phyloP scores from a whole-genome alignment of 2,113 vertebrate genomes.

The Oriolus oriolus region DNA sequence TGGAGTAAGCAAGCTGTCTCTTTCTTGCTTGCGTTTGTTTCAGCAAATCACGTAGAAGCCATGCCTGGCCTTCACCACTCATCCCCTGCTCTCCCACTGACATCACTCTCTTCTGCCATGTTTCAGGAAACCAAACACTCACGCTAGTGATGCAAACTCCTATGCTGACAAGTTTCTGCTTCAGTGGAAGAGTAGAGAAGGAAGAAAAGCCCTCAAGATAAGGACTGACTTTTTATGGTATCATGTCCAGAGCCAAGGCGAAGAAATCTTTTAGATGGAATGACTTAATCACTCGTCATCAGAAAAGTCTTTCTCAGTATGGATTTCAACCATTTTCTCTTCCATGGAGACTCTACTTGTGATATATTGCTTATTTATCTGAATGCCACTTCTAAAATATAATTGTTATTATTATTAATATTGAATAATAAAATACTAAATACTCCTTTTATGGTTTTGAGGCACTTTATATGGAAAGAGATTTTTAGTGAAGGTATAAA shows the following conservation, averaged over 20 bases:
- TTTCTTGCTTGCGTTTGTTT: slow-evolving; percentile 18
- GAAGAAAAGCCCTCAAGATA: background rate
- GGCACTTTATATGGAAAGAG: background rate
- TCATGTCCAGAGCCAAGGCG: background rate
- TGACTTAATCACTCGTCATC: slow-evolving; percentile 38
- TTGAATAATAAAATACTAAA: background rate
- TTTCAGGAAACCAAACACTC: slow-evolving; percentile 59
- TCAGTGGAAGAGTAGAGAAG: background rate
- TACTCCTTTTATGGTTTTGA: background rate
- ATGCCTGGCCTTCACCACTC: background rate
- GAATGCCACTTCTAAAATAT: background rate
- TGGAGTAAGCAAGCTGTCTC: background rate
- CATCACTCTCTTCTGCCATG: background rate
- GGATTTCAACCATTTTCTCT: background rate
- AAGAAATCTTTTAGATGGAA: slow-evolving; percentile 3
- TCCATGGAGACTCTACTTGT: background rate
- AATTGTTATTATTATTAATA: background rate
- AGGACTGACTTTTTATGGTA: slow-evolving; percentile 11
- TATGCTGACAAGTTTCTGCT: slow-evolving; percentile 29
- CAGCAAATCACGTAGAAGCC: background rate
- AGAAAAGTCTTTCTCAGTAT: slow-evolving; percentile 54
- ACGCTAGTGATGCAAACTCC: slow-evolving; percentile 28
- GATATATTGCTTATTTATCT: background rate
- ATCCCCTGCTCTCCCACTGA: background rate
- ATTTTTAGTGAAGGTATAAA: background rate